These are phyloP conservation scores for Sisor rabdophorus DNA, from an alignment of 2,113 vertebrate genomes.

Conservation along the genomic window DNA sequence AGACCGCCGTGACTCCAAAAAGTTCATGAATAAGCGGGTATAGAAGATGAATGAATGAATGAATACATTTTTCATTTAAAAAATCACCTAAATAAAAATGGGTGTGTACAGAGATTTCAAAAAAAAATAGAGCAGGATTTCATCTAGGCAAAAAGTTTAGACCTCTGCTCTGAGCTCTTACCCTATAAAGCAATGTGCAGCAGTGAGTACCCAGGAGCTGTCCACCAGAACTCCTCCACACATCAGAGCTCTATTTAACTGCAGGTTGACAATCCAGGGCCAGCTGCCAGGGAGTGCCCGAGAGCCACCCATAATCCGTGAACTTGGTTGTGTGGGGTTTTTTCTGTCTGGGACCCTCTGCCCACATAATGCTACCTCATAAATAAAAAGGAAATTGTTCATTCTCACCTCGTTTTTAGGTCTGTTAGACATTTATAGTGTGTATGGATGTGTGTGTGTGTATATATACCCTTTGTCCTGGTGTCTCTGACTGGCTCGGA, in stretches of 20 bases:
- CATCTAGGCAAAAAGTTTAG: too few species aligned
- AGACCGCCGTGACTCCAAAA: too few species aligned
- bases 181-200: slow-evolving; percentile 91
- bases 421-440: too few species aligned
- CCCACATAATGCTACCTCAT: slow-evolving; percentile 73
- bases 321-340: slow-evolving; percentile 69
- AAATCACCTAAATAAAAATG: too few species aligned
- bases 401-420: neutral
- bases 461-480: slow-evolving; percentile 60
- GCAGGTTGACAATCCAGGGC: slow-evolving; percentile 91
- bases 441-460: slow-evolving; percentile 4
- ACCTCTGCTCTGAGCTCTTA: slow-evolving; percentile 52
- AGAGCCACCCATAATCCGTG: slow-evolving; percentile 82
- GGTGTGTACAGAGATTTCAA: too few species aligned
- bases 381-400: neutral
- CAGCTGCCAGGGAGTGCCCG: slow-evolving; percentile 77
- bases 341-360: slow-evolving; percentile 54
- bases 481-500: slow-evolving; percentile 67
- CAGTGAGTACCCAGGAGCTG: slow-evolving; percentile 85
- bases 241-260: slow-evolving; percentile 83
- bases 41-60: too few species aligned
- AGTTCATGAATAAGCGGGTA: too few species aligned
- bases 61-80: too few species aligned
- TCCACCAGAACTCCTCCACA: slow-evolving; percentile 89
- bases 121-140: too few species aligned